These are phyloP conservation scores for Asobara japonica DNA, from an alignment of 1,140 invertebrate genomes.

Conservation along the genomic window DNA sequence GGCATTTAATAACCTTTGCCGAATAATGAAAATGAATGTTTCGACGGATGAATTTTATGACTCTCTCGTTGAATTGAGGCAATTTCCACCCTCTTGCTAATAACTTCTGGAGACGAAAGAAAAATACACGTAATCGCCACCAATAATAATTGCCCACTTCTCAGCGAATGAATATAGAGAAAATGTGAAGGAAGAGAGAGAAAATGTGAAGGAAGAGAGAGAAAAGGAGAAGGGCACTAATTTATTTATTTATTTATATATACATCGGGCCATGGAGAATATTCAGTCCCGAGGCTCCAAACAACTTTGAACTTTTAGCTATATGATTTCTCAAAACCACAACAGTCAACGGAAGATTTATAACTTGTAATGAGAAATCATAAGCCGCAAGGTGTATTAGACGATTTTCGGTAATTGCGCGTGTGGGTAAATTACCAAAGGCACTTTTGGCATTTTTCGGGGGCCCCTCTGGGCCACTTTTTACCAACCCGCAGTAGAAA, in stretches of 20 bases:
- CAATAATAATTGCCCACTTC: conserved; percentile 18
- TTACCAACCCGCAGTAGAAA: background rate
- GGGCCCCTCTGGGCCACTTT: background rate
- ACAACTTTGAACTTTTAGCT: background rate
- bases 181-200: background rate
- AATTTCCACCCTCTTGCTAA: background rate
- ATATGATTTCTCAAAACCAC: background rate
- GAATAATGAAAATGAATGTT: background rate
- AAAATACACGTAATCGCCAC: conserved; percentile 6
- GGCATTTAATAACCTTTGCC: background rate
- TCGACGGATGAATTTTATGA: background rate
- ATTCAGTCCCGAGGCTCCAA: conserved; percentile 29
- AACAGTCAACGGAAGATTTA: conserved; percentile 55
- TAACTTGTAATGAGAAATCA: conserved; percentile 67
- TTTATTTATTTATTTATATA: conserved; percentile 46
- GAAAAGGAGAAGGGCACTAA: conserved; percentile 24
- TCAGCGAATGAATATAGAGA: background rate
- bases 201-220: background rate
- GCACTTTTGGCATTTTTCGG: conserved; percentile 43
- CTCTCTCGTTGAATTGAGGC: background rate
- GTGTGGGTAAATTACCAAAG: background rate
- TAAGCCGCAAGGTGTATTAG: conserved; percentile 64
- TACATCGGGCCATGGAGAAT: conserved; percentile 29
- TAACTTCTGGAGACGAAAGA: conserved; percentile 1
- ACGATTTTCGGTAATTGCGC: conserved; percentile 62